Base-by-base conservation (phyloP, 2,888 invertebrate species). In the Laspeyria flexula region DNA sequence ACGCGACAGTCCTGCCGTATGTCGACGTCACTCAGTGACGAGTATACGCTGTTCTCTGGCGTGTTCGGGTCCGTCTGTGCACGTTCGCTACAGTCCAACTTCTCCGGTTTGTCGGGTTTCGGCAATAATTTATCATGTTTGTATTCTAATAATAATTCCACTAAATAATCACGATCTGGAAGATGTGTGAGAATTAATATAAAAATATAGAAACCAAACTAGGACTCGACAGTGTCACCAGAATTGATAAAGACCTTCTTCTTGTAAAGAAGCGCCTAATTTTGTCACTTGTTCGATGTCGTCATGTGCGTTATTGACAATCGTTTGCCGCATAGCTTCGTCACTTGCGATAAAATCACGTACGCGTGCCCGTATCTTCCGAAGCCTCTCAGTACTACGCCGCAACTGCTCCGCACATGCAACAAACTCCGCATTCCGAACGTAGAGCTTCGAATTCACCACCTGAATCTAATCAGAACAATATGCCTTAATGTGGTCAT, bases 371-470 rank as follows among this genome's bases (percentile, higher is more conserved):
- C 88, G 81, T 35, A 85, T 73, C 1, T 62, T 58, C 9, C 81
- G 71, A 57, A 90, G 64, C 7, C 81, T 73, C 49, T 82, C 85
- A 12, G 69, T 71, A 33, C 74, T 76, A 31, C 75, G 77, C 23
- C 76, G 79, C 39, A 85, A 57, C 21, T 77, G 65, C 15, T 81
- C 81, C 7, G 73, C 62, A 1, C 85, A 78, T 63, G 88, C 89
- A 7, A 65, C 63, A 48, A 78, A 82, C 59, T 89, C 85, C 1
- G 81, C 77, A 43, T 87, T 86, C 13, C 85, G 77, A 16, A 85
- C 79, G 60, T 77, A 77, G 25, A 89, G 61, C 70, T 89, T 90
- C 18, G 84, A 83, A 52, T 84, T 80, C 53, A 88, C 76, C 78
- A 89, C 86, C 67, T 88, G 77, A 58, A 86, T 83, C 90, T 90